Evolutionary conservation across 2,888 invertebrate genomes (phyloP).

Genomic region (Fabriciana adippe): DNA sequence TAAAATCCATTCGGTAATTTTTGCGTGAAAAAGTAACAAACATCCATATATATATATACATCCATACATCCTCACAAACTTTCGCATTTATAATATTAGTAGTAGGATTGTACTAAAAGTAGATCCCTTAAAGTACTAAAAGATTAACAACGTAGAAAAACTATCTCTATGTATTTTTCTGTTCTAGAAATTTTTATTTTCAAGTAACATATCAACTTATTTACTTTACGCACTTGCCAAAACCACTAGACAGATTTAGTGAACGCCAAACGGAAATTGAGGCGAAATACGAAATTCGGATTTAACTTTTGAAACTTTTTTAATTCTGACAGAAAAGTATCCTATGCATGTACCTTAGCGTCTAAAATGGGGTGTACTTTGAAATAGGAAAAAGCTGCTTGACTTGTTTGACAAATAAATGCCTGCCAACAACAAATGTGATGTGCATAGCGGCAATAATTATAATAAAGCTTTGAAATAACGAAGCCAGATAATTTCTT

Average conservation of each 20-base stretch:
- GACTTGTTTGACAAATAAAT: constrained; percentile 19
- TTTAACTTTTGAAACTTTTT: constrained; percentile 4
- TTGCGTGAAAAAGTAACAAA: too few species aligned
- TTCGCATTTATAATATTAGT: too few species aligned
- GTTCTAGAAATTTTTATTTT: constrained; percentile 1
- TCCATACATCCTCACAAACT: too few species aligned
- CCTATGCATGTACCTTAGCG: background rate
- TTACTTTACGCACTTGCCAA: constrained; percentile 19
- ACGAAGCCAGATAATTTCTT: background rate
- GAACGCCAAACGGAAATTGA: constrained; percentile 11
- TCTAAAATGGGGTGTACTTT: constrained; percentile 6
- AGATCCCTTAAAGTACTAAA: background rate
- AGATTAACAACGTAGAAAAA: background rate
- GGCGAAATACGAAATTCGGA: constrained; percentile 11
- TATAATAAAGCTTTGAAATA: constrained; percentile 8
- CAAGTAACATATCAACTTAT: constrained; percentile 15
- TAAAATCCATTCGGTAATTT: too few species aligned
- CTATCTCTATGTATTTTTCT: background rate
- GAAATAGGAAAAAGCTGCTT: background rate
- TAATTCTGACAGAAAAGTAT: background rate
- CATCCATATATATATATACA: too few species aligned
- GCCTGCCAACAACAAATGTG: constrained; percentile 22
- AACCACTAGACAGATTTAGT: constrained; percentile 17
- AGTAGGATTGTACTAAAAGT: background rate
- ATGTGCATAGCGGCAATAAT: constrained; percentile 24